Conservation (phyloP, 2,113 vertebrate species). For the Gymnogyps californianus region DNA sequence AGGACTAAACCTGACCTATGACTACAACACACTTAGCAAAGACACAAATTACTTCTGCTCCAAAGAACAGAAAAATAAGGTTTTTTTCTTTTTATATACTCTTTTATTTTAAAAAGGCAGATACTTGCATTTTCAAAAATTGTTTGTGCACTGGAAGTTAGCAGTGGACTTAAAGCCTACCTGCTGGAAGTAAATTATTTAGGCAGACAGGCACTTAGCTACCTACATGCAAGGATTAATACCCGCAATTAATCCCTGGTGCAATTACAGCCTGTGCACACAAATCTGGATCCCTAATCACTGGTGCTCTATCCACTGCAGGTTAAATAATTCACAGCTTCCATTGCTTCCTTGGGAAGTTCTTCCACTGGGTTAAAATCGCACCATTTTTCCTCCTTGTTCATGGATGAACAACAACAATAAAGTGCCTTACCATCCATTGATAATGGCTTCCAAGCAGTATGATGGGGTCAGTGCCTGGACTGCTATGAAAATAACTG, state of each 20-base stretch:
- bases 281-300: not conserved
- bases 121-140: not conserved
- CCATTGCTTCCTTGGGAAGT: not conserved
- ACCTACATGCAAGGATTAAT: not conserved
- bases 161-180: not conserved
- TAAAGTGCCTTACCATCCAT: not conserved
- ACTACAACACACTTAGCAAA: not conserved
- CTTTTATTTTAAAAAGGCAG: not conserved
- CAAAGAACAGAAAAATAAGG: not conserved
- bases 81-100: not conserved
- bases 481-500: not conserved
- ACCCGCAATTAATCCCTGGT: not conserved
- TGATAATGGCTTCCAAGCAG: not conserved
- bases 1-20: not conserved
- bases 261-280: not conserved
- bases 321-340: not conserved
- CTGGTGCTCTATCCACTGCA: not conserved
- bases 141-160: not conserved
- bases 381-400: not conserved
- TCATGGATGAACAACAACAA: not conserved
- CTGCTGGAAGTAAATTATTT: not conserved
- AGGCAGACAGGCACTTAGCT: not conserved
- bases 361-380: not conserved
- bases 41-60: not conserved
- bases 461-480: not conserved